These are phyloP conservation scores for Ctenoplectra terminalis DNA, from an alignment of 1,140 invertebrate genomes.

Conservation along the genomic window DNA sequence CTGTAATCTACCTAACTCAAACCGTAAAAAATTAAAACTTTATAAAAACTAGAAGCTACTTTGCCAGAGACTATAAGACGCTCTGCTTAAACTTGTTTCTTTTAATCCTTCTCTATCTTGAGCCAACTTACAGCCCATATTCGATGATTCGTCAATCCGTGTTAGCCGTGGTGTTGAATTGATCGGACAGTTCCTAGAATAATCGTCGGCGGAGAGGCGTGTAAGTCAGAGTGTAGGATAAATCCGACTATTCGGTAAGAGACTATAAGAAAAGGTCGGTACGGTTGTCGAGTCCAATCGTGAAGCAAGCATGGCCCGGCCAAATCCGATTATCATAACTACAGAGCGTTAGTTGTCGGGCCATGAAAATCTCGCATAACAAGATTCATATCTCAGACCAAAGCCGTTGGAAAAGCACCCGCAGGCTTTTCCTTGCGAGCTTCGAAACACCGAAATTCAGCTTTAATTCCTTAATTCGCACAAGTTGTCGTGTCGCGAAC, in stretches of 20 bases:
- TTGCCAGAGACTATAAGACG: too few relatives aligned
- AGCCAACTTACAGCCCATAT: too few relatives aligned
- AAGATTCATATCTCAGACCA: slow-evolving; percentile 3
- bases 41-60: too few relatives aligned
- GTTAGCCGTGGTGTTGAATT: background rate
- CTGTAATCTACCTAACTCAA: too few relatives aligned
- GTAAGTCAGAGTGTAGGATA: background rate
- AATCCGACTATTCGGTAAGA: background rate
- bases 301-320: slow-evolving; percentile 47
- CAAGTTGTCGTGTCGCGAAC: background rate
- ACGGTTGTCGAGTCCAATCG: slow-evolving; percentile 63
- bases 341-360: slow-evolving; percentile 50
- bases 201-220: background rate
- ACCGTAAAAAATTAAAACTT: too few relatives aligned
- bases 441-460: background rate
- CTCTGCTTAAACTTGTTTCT: too few relatives aligned
- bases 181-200: background rate
- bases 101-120: too few relatives aligned
- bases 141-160: too few relatives aligned
- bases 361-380: slow-evolving; percentile 55
- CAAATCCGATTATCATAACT: slow-evolving; percentile 71
- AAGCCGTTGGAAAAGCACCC: slow-evolving; percentile 14
- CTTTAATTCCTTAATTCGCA: background rate
- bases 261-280: slow-evolving; percentile 41
- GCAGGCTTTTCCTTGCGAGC: background rate